Evolutionary conservation across 1,140 invertebrate species (phyloP).

Genomic region (Lepidurus packardi): DNA sequence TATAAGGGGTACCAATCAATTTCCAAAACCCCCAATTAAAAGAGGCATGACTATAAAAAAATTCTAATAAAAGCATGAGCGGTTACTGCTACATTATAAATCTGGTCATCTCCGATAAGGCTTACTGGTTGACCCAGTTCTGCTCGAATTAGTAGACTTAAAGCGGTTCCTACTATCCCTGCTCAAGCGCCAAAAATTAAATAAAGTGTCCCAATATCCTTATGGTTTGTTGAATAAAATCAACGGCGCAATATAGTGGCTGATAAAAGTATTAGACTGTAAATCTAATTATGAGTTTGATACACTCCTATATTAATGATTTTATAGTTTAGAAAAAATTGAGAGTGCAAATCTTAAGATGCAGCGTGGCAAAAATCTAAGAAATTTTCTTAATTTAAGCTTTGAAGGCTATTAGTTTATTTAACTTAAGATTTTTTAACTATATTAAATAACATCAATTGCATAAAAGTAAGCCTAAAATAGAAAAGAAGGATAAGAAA

Average conservation of each 20-base stretch:
- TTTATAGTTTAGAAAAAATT: slow-evolving; percentile 16
- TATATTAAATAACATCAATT: not conserved
- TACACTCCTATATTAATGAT: not conserved
- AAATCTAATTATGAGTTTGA: slow-evolving; percentile 28
- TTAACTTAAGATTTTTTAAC: slow-evolving; percentile 34
- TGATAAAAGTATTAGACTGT: slow-evolving; percentile 40
- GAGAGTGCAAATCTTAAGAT: slow-evolving; percentile 28
- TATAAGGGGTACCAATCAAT: slow-evolving; percentile 68
- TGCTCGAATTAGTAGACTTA: slow-evolving; percentile 60
- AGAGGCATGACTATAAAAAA: slow-evolving; percentile 72
- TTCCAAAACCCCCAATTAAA: slow-evolving; percentile 71
- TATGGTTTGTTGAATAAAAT: slow-evolving; percentile 65
- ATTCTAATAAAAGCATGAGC: slow-evolving; percentile 69
- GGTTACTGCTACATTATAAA: slow-evolving; percentile 66
- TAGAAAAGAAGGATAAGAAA: not conserved
- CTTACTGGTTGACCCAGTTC: slow-evolving; percentile 56
- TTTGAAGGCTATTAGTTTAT: slow-evolving; percentile 37
- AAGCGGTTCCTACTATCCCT: slow-evolving; percentile 56
- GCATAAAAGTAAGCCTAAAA: not conserved
- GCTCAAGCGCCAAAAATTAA: slow-evolving; percentile 64
- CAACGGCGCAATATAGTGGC: slow-evolving; percentile 49
- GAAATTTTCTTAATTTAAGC: slow-evolving; percentile 32
- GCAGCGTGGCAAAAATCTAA: not conserved
- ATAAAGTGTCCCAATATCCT: slow-evolving; percentile 69
- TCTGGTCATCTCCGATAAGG: slow-evolving; percentile 59